Percentiles rank a stretch among this genome's conserved stretches.
Evolutionary conservation across 2,113 vertebrate genomes (phyloP).

Genomic region (Cyphotilapia sp.): DNA sequence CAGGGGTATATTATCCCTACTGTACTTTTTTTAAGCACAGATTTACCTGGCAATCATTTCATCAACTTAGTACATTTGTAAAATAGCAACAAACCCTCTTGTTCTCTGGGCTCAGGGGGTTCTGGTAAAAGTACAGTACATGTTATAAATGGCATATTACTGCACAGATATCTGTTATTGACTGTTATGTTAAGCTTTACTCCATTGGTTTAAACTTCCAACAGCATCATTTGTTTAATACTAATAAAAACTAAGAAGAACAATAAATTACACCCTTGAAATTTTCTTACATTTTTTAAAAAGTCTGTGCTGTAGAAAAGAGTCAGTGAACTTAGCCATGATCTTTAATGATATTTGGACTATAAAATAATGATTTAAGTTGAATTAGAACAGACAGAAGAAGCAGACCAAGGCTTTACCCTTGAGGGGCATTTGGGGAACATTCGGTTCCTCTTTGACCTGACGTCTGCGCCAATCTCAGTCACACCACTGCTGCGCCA

Average conservation of each 20-base stretch:
- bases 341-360: neutral
- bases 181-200: neutral
- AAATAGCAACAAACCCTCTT: neutral
- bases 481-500: neutral
- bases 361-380: neutral
- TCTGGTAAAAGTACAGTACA: neutral
- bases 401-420: conserved; percentile 20
- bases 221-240: neutral
- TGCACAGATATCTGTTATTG: neutral
- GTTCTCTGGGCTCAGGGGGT: neutral
- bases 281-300: neutral
- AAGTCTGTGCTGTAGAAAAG: neutral
- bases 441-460: conserved; percentile 43
- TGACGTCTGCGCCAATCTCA: conserved; percentile 20
- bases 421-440: conserved; percentile 46
- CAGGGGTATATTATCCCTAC: conserved; percentile 8
- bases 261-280: neutral
- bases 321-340: neutral
- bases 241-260: neutral
- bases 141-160: neutral
- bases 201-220: neutral
- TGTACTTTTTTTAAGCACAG: neutral
- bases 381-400: neutral
- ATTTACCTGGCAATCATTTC: conserved; percentile 11
- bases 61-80: neutral